Evolutionary conservation across 2,888 invertebrate species (phyloP), one percentile per base, ranked within the genome.

Genomic region (Lasioglossum vierecki): DNA sequence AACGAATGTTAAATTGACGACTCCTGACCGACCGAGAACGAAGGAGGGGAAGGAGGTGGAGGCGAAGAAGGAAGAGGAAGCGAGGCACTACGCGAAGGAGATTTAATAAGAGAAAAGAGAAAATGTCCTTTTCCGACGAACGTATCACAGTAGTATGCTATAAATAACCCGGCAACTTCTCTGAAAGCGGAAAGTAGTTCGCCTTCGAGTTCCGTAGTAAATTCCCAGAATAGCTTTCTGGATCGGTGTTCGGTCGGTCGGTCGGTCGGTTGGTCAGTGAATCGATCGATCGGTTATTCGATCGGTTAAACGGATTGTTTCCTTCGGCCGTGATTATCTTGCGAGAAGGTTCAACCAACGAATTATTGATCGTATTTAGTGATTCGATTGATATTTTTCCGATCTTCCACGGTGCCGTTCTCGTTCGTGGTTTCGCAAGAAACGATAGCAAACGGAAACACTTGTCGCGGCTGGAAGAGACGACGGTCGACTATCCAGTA

Each of bases 101-200:
- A 39, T 46, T 73, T 72, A 39, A 49, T 41, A 35, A 63, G 68
- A 46, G 26, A 80, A 80, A 86, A 84, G 84, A 90, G 91, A 88
- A 91, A 91, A 92, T 93, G 92, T 91, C 92, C 93, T 93, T 93
- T 93, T 91, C 91, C 87, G 91, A 89, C 82, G 85, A 86, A 88
- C 86, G 88, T 87, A 68, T 30, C 80, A 30, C 86, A 83, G 80
- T 84, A 63, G 74, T 89, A 88, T 84, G 92, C 93, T 94, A 94
- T 94, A 94, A 94, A 94, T 94, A 94, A 93, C 92, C 88, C 88
- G 82, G 83, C 92, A 92, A 91, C 92, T 93, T 93, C 94, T 92
- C 93, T 92, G 93, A 93, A 93, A 94, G 93, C 93, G 93, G 93
- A 94, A 94, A 94, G 94, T 94, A 93, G 94, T 92, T 94, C 93